phyloP scores from a whole-genome alignment of 2,113 vertebrate species.

The Nymphicus hollandicus region DNA sequence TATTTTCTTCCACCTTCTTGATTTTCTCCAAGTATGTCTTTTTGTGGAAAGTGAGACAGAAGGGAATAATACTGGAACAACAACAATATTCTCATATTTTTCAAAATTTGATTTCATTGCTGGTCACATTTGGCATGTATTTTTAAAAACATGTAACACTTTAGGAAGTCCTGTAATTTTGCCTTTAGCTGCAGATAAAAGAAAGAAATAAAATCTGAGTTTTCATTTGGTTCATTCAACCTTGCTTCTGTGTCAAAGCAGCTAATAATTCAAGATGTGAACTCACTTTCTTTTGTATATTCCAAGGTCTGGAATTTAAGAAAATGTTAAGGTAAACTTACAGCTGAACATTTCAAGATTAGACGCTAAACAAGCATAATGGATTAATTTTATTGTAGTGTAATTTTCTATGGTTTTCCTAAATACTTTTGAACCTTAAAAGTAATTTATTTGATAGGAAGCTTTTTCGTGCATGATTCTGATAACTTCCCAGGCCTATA shows the following conservation, averaged over 20 bases:
- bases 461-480: not conserved
- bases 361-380: not conserved
- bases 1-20: not conserved
- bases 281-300: not conserved
- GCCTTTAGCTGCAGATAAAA: not conserved
- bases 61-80: rapidly evolving
- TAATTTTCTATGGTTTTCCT: not conserved
- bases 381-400: not conserved
- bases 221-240: not conserved
- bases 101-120: not conserved
- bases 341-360: not conserved
- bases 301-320: not conserved
- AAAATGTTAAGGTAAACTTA: not conserved
- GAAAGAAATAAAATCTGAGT: not conserved
- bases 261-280: not conserved
- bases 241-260: not conserved
- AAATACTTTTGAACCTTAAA: not conserved
- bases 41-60: not conserved
- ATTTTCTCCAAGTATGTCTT: not conserved
- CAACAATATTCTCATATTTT: not conserved
- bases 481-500: not conserved
- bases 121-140: not conserved
- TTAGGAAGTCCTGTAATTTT: not conserved
- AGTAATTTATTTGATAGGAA: not conserved
- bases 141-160: not conserved